Base-by-base conservation (phyloP, 23 tunicate genomes). In the Styela clava region DNA sequence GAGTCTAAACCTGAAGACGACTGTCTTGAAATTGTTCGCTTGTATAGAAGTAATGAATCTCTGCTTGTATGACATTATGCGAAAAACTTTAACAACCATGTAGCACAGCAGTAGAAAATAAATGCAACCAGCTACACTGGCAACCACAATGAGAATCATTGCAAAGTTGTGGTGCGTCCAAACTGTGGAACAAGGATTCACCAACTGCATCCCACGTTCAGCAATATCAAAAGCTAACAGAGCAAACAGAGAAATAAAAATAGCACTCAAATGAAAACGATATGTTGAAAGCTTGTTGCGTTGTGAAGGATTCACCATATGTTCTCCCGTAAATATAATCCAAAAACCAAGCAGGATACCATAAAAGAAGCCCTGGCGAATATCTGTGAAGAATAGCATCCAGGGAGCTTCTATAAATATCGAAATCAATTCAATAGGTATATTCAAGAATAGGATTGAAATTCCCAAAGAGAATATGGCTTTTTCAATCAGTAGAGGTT, bases 251-350 rank as follows among this genome's bases (percentile, higher is more conserved):
- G 91, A 27, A 19, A 62, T 31, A 25, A 62, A 69, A 26, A 92
- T 92, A 26, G 78, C 78, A 1, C 78, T 74, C 32, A 92, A 72
- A 29, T 92, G 97, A 63, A 86, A 87, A 31, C 74, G 74, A 82
- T 92, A 92, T 3, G 97, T 61, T 2, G 97, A 84, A 28, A 92
- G 63, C 74, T 92, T 86, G 86, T 92, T 92, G 16, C 97, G 81
- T 51, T 87, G 83, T 22, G 88, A 84, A 64, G 83, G 91, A 62
- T 92, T 93, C 78, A 93, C 88, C 52, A 87, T 52, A 85, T 93
- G 98, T 74, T 93, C 98, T 0, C 98, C 98, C 19, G 79, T 81
- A 68, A 93, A 93, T 9, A 93, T 89, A 61, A 93, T 84, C 98
- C 98, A 93, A 61, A 93, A 93, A 68, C 88, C 72, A 7, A 93